Evolutionary conservation across 2,888 invertebrate genomes (phyloP).

Genomic region (Lymantria dispar): DNA sequence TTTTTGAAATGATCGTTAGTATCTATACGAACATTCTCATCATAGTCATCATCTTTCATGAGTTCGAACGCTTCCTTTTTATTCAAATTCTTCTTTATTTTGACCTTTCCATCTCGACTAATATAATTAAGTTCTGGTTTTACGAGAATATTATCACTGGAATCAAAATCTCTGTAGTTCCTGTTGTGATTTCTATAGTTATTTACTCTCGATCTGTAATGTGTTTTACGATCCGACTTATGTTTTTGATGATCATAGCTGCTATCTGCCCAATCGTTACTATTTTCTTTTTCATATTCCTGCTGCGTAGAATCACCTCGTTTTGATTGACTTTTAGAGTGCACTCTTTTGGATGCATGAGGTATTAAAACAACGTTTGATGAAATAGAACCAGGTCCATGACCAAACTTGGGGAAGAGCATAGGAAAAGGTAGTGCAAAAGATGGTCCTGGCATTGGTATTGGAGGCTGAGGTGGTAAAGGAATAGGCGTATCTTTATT

Average conservation of each 20-base stretch:
- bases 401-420: background rate
- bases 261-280: background rate
- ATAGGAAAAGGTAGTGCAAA: constrained; percentile 23
- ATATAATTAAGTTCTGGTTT: constrained; percentile 5
- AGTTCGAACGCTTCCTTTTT: background rate
- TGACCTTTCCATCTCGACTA: constrained; percentile 2
- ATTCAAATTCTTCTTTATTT: constrained; percentile 1
- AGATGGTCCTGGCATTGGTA: constrained; percentile 9
- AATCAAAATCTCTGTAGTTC: background rate
- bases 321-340: background rate
- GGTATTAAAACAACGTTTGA: background rate
- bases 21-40: background rate
- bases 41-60: background rate
- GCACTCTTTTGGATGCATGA: background rate
- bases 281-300: background rate
- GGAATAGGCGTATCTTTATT: constrained; percentile 40
- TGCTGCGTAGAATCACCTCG: background rate
- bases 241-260: background rate
- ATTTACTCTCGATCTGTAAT: background rate
- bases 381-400: background rate
- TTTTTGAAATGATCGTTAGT: background rate
- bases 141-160: background rate
- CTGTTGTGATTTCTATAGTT: background rate
- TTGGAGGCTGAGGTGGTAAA: constrained; percentile 22
- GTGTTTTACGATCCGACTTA: background rate